phyloP scores from a whole-genome alignment of 2,888 invertebrate genomes.

The Leptinotarsa peninsularis region DNA sequence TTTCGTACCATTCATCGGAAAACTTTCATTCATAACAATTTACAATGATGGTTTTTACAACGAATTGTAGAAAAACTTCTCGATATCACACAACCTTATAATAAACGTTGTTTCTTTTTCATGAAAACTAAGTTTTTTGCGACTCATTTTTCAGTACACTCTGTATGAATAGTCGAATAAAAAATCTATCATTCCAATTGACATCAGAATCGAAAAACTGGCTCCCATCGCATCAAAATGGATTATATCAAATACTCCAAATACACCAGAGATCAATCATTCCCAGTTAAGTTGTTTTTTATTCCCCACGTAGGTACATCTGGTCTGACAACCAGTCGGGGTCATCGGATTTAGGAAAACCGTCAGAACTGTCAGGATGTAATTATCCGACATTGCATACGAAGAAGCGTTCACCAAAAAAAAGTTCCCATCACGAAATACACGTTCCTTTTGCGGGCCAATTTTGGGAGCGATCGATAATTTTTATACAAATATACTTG shows the following conservation, averaged over 20 bases:
- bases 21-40: too few relatives aligned
- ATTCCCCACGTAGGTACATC: neutral
- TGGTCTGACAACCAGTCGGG: neutral
- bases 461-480: slow-evolving; percentile 1
- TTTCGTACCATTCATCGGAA: too few relatives aligned
- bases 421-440: slow-evolving; percentile 16
- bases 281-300: neutral
- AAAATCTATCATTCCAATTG: neutral
- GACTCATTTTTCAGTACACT: too few relatives aligned
- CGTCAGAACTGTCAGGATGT: slow-evolving; percentile 11
- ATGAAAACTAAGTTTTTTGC: too few relatives aligned
- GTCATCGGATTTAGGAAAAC: slow-evolving; percentile 10
- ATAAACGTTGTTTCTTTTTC: too few relatives aligned
- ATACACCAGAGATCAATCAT: slow-evolving; percentile 1
- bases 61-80: too few relatives aligned
- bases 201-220: neutral
- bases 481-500: neutral
- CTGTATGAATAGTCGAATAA: neutral
- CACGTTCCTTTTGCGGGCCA: neutral
- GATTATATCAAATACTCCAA: neutral
- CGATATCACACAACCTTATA: too few relatives aligned
- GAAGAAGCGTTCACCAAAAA: neutral
- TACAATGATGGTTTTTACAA: too few relatives aligned
- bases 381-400: neutral
- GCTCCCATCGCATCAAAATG: neutral